phyloP scores from a whole-genome alignment of 2,888 invertebrate species.

The Agonopterix alstromeriana region DNA sequence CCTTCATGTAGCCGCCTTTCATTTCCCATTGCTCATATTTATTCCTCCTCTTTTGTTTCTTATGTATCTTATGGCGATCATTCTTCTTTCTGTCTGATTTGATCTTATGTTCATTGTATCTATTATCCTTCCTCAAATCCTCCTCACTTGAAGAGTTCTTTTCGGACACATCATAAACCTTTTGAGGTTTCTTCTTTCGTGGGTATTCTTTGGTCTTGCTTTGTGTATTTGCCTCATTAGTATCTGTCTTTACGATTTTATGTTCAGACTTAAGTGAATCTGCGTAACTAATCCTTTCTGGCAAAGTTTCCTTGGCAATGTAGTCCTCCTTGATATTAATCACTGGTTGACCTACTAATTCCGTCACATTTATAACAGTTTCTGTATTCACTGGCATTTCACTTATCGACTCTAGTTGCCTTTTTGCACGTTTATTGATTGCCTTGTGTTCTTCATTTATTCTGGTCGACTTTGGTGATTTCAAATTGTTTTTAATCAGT shows the following conservation, averaged over 20 bases:
- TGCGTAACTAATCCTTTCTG: constrained; percentile 47
- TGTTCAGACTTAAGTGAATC: constrained; percentile 47
- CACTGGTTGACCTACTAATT: constrained; percentile 7
- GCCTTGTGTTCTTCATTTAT: constrained; percentile 23
- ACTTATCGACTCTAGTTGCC: constrained; percentile 13
- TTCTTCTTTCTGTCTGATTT: constrained; percentile 53
- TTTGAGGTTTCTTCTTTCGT: constrained; percentile 39
- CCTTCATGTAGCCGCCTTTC: constrained; percentile 58
- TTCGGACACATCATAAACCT: constrained; percentile 19
- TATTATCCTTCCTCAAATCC: constrained; percentile 55
- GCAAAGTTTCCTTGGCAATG: constrained; percentile 7
- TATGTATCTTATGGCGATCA: constrained; percentile 50
- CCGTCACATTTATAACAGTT: constrained; percentile 12
- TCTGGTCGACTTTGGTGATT: constrained; percentile 24
- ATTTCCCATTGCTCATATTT: constrained; percentile 68
- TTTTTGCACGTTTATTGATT: constrained; percentile 21
- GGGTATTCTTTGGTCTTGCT: constrained; percentile 60
- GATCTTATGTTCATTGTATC: constrained; percentile 43
- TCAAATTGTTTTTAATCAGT: constrained; percentile 25
- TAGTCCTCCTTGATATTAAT: constrained; percentile 10
- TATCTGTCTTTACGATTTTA: constrained; percentile 24
- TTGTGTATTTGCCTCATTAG: constrained; percentile 20
- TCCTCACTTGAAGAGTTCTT: constrained; percentile 44
- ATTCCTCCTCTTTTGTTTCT: constrained; percentile 59
- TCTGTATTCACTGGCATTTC: constrained; percentile 10